Evolutionary conservation across 2,113 vertebrate species (phyloP), one percentile per base, ranked within the genome.

Genomic region (Apodemus speciosus): DNA sequence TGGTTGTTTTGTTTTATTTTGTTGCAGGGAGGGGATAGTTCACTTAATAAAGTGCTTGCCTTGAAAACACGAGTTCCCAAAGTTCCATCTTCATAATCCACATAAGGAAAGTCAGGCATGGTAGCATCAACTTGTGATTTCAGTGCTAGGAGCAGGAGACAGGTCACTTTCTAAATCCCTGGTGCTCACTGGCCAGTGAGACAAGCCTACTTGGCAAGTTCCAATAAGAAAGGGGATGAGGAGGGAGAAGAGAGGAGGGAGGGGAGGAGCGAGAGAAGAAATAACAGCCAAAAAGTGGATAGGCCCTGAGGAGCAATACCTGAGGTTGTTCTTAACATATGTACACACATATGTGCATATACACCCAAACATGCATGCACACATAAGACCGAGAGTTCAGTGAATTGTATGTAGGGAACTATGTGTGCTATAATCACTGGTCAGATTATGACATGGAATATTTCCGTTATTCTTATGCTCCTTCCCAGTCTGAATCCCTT

Each of bases 381-480:
- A 80, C 32, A 58, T n/a, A 80, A 25, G 13, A 75, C 85, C 53
- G 49, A 35, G 7, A 40, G 30, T 13, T 76, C 38, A 20, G 62
- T 79, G 69, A 68, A 77, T 64, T 71, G 90, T 89, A 25, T 83
- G 51, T 40, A 25, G 71, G 4, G 76, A 62, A 40, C 15, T 32
- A 46, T 76, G 6, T 87, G 43, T 15, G 40, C 1, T 80, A 16
- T 89, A 77, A 79, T 83, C 35, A 92, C 40, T 60, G 32, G 64
- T 35, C 88, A 35, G 9, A 51, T 66, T 83, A 92, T 90, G 46
- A 90, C 14, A 60, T 43, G 14, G 11, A 90, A 73, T n/a, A 43
- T 43, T 73, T 79, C 40, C 11, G 40, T 80, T 35, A 72, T 75
- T 75, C 25, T 75, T 14, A 85, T 46, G 69, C 5, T 2, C 43